A percentile compares a stretch with the other conserved stretches of the same genome.
Evolutionary conservation across 2,797 vertebrate species (phyloP).

Genomic region (Tragopan temminckii): DNA sequence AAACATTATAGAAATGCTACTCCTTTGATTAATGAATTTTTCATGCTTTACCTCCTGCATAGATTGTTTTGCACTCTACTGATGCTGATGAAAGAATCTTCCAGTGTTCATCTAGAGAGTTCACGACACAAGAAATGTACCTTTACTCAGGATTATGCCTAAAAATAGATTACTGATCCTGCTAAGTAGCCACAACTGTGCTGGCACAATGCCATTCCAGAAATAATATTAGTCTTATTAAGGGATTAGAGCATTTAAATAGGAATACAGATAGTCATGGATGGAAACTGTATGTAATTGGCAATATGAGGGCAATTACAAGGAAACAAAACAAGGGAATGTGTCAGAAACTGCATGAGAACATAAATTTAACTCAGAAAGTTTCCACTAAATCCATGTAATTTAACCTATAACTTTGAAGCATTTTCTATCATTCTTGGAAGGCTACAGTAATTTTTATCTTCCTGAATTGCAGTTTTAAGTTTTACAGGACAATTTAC

Average conservation of each 20-base stretch:
- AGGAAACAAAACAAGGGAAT: background rate
- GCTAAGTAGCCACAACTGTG: slow-evolving; percentile 15
- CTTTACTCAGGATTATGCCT: slow-evolving; percentile 6
- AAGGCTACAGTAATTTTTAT: background rate
- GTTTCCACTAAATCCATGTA: background rate
- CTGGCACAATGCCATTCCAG: background rate
- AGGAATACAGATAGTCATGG: background rate
- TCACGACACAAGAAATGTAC: background rate
- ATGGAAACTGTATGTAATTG: background rate
- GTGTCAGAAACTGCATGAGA: background rate
- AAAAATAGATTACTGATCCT: background rate
- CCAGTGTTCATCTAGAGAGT: background rate
- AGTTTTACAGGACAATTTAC: background rate
- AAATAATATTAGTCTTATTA: slow-evolving; percentile 10
- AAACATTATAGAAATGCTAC: background rate
- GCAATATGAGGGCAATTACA: background rate
- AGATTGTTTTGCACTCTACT: background rate
- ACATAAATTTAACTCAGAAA: background rate
- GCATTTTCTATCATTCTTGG: background rate
- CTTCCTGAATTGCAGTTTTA: background rate
- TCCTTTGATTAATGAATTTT: background rate
- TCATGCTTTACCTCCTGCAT: background rate
- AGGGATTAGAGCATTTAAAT: slow-evolving; percentile 15
- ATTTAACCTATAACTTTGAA: slow-evolving; percentile 26
- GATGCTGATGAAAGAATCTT: background rate